phyloP scores from a whole-genome alignment of 1,140 invertebrate genomes.

The Drosophila persimilis region DNA sequence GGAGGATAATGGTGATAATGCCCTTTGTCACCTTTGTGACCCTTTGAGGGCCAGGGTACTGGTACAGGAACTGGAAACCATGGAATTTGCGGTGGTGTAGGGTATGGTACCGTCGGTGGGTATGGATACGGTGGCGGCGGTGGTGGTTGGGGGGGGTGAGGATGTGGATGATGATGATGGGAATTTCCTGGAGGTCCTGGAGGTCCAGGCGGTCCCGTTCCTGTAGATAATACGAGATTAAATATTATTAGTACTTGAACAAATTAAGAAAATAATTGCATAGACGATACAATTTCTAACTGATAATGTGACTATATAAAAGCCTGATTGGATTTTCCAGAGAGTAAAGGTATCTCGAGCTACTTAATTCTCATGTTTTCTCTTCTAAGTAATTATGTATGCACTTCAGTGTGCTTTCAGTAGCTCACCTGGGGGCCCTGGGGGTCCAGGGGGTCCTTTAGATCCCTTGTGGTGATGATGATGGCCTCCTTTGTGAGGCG shows the following conservation, averaged over 20 bases:
- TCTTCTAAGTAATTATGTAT: neutral
- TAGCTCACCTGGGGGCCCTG: slow-evolving; percentile 35
- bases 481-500: slow-evolving; percentile 19
- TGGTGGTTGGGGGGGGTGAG: slow-evolving; percentile 4
- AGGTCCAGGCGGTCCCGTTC: slow-evolving; percentile 13
- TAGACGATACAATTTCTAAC: neutral
- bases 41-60: slow-evolving; percentile 44
- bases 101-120: slow-evolving; percentile 10
- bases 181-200: slow-evolving; percentile 28
- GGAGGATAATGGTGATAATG: too few species aligned
- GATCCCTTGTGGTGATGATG: slow-evolving; percentile 34
- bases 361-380: too few species aligned
- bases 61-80: slow-evolving; percentile 38
- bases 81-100: slow-evolving; percentile 10
- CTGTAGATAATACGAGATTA: neutral
- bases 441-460: slow-evolving; percentile 16
- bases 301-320: too few species aligned
- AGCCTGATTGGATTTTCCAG: too few species aligned
- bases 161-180: slow-evolving; percentile 1
- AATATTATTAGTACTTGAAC: neutral
- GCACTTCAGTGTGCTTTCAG: neutral
- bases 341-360: too few species aligned
- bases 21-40: slow-evolving; percentile 39
- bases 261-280: neutral
- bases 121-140: slow-evolving; percentile 11